These are phyloP conservation scores for Drosophila punjabiensis DNA, from an alignment of 1,140 invertebrate species.

Conservation along the genomic window DNA sequence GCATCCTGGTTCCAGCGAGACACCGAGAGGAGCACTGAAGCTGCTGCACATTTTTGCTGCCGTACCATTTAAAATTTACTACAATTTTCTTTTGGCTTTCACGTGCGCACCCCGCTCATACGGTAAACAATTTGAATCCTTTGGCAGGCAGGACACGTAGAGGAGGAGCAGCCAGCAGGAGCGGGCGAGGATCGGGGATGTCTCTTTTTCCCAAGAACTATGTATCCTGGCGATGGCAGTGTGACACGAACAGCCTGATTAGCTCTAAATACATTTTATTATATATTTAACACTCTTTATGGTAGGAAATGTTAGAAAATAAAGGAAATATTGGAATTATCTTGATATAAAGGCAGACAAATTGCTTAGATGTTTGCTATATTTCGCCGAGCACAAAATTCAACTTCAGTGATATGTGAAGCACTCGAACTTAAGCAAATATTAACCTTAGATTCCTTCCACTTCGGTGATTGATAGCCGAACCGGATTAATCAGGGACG, in stretches of 20 bases:
- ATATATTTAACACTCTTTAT: not conserved
- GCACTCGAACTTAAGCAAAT: conserved; percentile 13
- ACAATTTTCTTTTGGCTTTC: conserved; percentile 82
- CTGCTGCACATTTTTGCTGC: conserved; percentile 78
- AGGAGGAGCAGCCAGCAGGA: conserved; percentile 33
- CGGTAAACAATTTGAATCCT: conserved; percentile 84
- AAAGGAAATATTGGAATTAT: not conserved
- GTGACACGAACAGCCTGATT: conserved; percentile 37
- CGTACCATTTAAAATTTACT: conserved; percentile 82
- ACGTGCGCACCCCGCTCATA: conserved; percentile 74
- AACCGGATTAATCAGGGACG: conserved; percentile 43
- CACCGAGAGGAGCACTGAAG: conserved; percentile 20
- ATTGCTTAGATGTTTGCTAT: not conserved
- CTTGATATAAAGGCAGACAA: not conserved
- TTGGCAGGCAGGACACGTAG: conserved; percentile 77
- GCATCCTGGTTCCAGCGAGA: conserved; percentile 5
- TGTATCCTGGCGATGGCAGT: conserved; percentile 28
- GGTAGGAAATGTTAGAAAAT: not conserved
- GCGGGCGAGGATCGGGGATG: conserved; percentile 27
- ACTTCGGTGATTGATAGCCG: conserved; percentile 30
- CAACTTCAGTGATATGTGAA: conserved; percentile 7
- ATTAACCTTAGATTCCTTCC: conserved; percentile 3
- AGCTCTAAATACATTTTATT: not conserved
- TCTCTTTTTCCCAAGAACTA: conserved; percentile 33
- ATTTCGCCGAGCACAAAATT: not conserved